Evolutionary conservation across 92 coral and sea anemone genomes (phyloP), one percentile per base, ranked within the genome.

Genomic region (Montipora capitata): DNA sequence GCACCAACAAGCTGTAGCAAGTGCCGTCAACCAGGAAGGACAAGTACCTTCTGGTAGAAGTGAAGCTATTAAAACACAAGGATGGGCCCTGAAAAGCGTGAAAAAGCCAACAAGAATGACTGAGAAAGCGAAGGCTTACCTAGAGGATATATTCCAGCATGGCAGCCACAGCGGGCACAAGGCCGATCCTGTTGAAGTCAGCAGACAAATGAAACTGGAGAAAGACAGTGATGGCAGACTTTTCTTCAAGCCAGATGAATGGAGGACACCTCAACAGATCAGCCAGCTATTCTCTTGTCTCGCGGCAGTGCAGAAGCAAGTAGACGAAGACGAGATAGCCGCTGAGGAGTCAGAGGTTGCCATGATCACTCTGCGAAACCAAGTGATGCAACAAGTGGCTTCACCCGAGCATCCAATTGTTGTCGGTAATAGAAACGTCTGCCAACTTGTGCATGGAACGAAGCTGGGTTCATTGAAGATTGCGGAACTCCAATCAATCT

Each of bases 11-110:
- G 78, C 76, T 66, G 61, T 11, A 17, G 78, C 49, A n/a, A 79
- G 54, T 14, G 78, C 2, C 35, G 38, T 27, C 18, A 44, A 64
- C 69, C 40, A 64, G 10, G 69, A 64, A 2, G 6, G 38, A n/a
- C 72, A 67, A 11, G 11, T 2, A 63, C 8, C 38, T 7, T 63
- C 6, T 63, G 10, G 68, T 54, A 45, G 58, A 7, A 14, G 13
- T 3, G 52, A 17, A 12, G 40, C 0, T 73, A 52, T 27, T 18
- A 39, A 54, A 44, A 10, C 10, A 15, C 48, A 12, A 40, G 90
- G 90, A 40, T 87, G 85, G 85, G 90, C 90, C 68, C 90, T 87
- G 10, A 87, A 87, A 57, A 39, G 10, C 15, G 12, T 68, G 16
- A 86, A 79, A 56, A 54, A 14, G n/a, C 78, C 70, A 5, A 0